Evolutionary conservation across 2,888 invertebrate genomes (phyloP).

Genomic region (Morpho helenor): DNA sequence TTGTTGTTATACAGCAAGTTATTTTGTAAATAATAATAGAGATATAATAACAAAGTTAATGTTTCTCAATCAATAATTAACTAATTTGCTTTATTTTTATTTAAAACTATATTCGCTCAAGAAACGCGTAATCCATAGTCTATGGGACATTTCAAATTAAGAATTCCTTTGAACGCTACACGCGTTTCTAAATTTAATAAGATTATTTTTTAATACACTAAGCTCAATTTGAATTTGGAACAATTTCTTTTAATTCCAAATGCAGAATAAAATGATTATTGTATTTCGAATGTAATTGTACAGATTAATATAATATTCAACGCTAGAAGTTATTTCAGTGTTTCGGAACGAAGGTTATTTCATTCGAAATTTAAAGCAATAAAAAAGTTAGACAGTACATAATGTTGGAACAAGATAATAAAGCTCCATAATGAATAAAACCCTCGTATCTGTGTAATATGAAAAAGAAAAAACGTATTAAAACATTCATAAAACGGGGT

Average conservation of each 20-base stretch:
- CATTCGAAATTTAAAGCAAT: slow-evolving; percentile 11
- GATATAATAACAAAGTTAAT: too few species aligned
- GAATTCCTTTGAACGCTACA: slow-evolving; percentile 46
- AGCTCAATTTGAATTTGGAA: slow-evolving; percentile 28
- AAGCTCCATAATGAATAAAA: slow-evolving; percentile 21
- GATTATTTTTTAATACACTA: slow-evolving; percentile 38
- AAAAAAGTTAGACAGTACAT: slow-evolving; percentile 18
- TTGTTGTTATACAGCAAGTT: too few species aligned
- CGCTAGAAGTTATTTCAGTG: neutral
- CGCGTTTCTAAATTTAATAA: slow-evolving; percentile 64
- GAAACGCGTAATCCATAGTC: neutral
- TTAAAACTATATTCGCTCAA: neutral
- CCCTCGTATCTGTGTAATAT: slow-evolving; percentile 17
- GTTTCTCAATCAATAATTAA: too few species aligned
- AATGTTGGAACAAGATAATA: slow-evolving; percentile 21
- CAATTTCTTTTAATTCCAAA: neutral
- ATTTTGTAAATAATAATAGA: too few species aligned
- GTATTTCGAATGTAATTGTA: too few species aligned
- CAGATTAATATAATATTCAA: too few species aligned
- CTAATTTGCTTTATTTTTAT: neutral
- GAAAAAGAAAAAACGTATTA: slow-evolving; percentile 42
- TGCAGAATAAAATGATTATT: too few species aligned
- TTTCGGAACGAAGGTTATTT: slow-evolving; percentile 2
- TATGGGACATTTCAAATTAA: slow-evolving; percentile 65
- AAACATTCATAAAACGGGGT: slow-evolving; percentile 55